Evolutionary conservation across 2,888 invertebrate species (phyloP), one percentile per base, ranked within the genome.

Genomic region (Eristalis arbustorum): DNA sequence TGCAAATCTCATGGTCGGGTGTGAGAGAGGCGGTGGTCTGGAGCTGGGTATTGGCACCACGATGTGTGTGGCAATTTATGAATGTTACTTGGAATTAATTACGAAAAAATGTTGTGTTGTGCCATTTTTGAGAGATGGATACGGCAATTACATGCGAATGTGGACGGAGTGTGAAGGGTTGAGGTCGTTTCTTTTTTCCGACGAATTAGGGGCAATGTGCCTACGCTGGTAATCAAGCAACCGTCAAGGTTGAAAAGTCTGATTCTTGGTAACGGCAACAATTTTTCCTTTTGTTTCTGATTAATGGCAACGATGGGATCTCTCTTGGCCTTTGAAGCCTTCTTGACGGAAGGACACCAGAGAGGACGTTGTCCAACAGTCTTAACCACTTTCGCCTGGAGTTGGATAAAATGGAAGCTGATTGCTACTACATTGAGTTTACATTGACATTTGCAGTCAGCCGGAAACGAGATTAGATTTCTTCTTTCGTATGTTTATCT

Each of bases 51-150:
- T 14, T 14, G 62, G 28, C 28, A 28, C 49, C 49, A 49, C 8
- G 0, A 62, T 6, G 2, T 13, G 13, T 34, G 57, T 23, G n/a
- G 8, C 11, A 13, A 18, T 72, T 82, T 67, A 71, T 77, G 66
- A 64, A 63, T 73, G 13, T 68, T 83, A 59, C 78, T 63, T 59
- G 64, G 79, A 83, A 78, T 78, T 83, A 63, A 78, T 83, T 83
- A 78, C 62, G 59, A n/a, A 49, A 49, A 49, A 78, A 72, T 78
- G 57, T 73, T 23, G 18, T 37, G 63, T 18, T 56, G 3, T 61
- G 56, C 4, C 67, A 74, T 4, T 18, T 73, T 31, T 1, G 18
- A 13, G 28, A 37, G 49, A 62, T 25, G 40, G 31, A 81, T 63
- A 42, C 34, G 13, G 42, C 31, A 81, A 69, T 64, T 23, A 57